Conservation (phyloP, 2,888 invertebrate species). For the Capitulum mitella region DNA sequence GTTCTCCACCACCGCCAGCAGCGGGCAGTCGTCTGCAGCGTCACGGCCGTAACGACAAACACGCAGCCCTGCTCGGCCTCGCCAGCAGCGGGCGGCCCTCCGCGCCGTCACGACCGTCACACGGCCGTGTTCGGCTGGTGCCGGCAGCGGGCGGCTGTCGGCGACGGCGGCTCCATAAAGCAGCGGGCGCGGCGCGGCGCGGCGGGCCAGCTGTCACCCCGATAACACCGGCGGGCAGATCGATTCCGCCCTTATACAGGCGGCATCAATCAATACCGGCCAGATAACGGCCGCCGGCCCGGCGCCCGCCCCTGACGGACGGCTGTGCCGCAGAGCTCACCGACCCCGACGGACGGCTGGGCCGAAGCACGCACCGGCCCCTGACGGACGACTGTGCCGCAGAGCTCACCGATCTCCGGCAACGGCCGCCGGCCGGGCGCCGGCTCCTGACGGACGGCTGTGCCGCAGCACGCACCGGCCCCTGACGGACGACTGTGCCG, state of each 20-base stretch:
- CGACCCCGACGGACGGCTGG: not conserved
- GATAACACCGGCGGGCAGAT: not conserved
- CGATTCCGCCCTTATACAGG: constrained; percentile 18
- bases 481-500: not conserved
- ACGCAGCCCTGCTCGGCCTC: too few species aligned
- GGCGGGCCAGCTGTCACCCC: not conserved
- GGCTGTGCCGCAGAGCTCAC: not conserved
- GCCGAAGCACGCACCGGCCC: not conserved
- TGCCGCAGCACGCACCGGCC: not conserved
- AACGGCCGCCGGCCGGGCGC: too few species aligned
- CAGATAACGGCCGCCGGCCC: not conserved
- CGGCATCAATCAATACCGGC: constrained; percentile 2
- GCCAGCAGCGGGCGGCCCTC: too few species aligned
- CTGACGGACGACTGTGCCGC: not conserved
- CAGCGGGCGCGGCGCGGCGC: too few species aligned
- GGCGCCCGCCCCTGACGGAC: not conserved
- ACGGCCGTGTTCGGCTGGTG: too few species aligned
- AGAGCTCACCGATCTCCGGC: not conserved
- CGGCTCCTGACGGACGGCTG: not conserved
- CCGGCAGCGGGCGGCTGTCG: too few species aligned
- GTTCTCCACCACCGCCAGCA: too few species aligned
- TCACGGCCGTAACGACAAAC: too few species aligned
- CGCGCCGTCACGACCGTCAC: too few species aligned
- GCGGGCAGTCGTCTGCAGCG: too few species aligned
- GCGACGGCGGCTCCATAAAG: too few species aligned